These are phyloP conservation scores for Oreotrochilus melanogaster DNA, from an alignment of 2,113 vertebrate species.

Conservation along the genomic window DNA sequence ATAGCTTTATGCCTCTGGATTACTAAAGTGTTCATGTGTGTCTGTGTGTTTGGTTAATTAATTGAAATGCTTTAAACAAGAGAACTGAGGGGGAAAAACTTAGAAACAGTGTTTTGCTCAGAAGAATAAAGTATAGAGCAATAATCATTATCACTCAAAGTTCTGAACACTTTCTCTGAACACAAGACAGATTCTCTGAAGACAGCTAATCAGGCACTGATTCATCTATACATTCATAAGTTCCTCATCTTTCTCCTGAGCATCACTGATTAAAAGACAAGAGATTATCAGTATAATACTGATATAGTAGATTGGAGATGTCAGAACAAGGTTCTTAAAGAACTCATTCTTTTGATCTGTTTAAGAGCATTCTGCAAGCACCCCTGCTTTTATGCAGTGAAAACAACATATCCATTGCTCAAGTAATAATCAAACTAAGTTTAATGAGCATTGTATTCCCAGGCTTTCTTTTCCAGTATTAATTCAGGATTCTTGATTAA, in stretches of 20 bases:
- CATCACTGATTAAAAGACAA: slow-evolving; percentile 3
- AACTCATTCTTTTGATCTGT: neutral
- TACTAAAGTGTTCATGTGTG: neutral
- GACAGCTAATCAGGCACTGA: neutral
- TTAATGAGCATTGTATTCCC: neutral
- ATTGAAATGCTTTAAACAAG: neutral
- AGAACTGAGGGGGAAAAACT: neutral
- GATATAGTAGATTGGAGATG: neutral
- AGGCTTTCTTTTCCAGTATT: neutral
- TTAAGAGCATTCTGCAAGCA: neutral
- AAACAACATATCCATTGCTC: neutral
- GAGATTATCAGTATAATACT: neutral
- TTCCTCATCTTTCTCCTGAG: neutral
- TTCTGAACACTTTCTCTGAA: neutral
- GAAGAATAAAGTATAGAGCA: neutral
- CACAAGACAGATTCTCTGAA: neutral
- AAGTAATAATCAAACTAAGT: neutral
- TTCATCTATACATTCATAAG: slow-evolving; percentile 1
- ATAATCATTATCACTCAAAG: neutral
- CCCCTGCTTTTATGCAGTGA: neutral
- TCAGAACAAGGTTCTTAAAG: neutral
- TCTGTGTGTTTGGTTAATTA: neutral
- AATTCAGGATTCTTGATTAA: neutral
- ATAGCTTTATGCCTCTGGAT: neutral
- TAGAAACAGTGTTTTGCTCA: neutral